These are phyloP conservation scores for Ostrea denselamellosa DNA, from an alignment of 1,140 invertebrate species.

Conservation along the genomic window DNA sequence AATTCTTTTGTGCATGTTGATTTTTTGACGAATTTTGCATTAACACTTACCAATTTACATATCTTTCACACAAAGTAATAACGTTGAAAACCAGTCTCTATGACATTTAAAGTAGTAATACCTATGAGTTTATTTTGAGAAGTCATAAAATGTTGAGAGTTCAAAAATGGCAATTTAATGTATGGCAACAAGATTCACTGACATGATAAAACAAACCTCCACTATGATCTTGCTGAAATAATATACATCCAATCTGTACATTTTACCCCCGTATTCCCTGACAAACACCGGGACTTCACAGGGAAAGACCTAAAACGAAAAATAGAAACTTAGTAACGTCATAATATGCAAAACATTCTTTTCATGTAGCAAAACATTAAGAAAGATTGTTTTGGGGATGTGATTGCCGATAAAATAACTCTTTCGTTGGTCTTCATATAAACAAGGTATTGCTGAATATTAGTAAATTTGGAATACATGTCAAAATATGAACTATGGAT, in stretches of 20 bases:
- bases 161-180: background rate
- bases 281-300: constrained; percentile 94
- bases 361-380: background rate
- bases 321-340: background rate
- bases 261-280: constrained; percentile 92
- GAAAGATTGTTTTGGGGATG: too few species aligned
- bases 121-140: background rate
- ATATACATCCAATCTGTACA: constrained; percentile 95
- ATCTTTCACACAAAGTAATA: too few species aligned
- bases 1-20: too few species aligned
- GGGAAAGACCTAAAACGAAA: constrained; percentile 89
- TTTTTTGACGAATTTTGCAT: too few species aligned
- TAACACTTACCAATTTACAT: too few species aligned
- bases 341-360: background rate
- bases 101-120: background rate
- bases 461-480: too few species aligned
- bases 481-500: too few species aligned
- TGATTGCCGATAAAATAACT: too few species aligned
- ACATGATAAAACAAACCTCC: constrained; percentile 83
- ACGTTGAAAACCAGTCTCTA: too few species aligned
- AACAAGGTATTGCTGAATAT: too few species aligned
- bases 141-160: background rate
- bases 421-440: too few species aligned
- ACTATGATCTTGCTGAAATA: constrained; percentile 94
- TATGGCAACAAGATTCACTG: background rate